Evolutionary conservation across 2,113 vertebrate species (phyloP).

Genomic region (Xenus cinereus): DNA sequence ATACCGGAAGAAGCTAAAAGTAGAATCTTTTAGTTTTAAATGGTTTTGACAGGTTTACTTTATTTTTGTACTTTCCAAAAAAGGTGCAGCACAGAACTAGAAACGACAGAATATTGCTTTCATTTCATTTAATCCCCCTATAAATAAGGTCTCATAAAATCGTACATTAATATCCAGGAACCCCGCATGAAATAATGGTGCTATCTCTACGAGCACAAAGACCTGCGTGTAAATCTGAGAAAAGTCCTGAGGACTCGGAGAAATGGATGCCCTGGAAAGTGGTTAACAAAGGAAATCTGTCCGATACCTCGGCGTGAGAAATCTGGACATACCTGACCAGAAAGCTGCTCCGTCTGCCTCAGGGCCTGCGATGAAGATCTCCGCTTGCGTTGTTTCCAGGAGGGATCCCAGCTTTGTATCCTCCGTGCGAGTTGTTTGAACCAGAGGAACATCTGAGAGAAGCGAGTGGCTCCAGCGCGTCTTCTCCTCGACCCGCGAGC

Average conservation of each 20-base stretch:
- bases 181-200: not conserved
- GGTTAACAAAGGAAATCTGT: not conserved
- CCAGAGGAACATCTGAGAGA: not conserved
- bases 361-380: not conserved
- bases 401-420: not conserved
- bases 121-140: not conserved
- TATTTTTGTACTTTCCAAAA: not conserved
- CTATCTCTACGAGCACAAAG: not conserved
- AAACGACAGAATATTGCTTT: not conserved
- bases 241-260: not conserved
- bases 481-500: not conserved
- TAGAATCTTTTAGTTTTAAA: not conserved
- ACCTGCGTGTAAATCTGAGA: not conserved
- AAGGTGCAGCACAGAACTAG: not conserved
- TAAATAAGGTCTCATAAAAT: not conserved
- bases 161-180: not conserved
- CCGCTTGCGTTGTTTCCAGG: not conserved
- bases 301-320: not conserved
- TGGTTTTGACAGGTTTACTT: not conserved
- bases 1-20: not conserved
- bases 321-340: not conserved
- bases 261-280: not conserved
- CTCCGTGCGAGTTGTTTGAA: fast-evolving
- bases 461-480: not conserved
- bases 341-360: not conserved